Conservation (phyloP, 2,888 invertebrate species). For the Mesodorylaimus sp. region DNA sequence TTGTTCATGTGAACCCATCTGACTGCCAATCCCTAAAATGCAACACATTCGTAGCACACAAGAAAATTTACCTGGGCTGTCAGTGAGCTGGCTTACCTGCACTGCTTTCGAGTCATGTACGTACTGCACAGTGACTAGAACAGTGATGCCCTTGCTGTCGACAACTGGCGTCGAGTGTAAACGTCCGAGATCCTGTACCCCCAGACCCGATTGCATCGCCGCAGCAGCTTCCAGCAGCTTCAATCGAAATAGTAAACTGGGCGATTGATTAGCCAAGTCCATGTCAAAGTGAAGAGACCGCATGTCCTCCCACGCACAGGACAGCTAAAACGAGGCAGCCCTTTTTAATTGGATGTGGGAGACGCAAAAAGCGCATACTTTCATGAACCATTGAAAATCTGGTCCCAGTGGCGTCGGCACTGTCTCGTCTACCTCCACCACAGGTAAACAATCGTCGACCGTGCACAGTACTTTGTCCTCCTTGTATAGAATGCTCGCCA, state of each 20-base stretch:
- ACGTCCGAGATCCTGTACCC: slow-evolving; percentile 81
- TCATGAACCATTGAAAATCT: slow-evolving; percentile 95
- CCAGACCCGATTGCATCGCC: slow-evolving; percentile 54
- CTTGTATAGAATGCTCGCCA: slow-evolving; percentile 77
- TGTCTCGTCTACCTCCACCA: slow-evolving; percentile 87
- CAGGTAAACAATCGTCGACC: slow-evolving; percentile 86
- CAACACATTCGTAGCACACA: background rate
- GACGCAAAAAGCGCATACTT: slow-evolving; percentile 40
- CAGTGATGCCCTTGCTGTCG: slow-evolving; percentile 69
- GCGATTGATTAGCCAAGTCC: slow-evolving; percentile 41
- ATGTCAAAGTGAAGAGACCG: slow-evolving; percentile 74
- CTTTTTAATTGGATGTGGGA: slow-evolving; percentile 2
- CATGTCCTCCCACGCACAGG: slow-evolving; percentile 90
- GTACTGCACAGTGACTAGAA: slow-evolving; percentile 65
- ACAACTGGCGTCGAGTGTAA: slow-evolving; percentile 73
- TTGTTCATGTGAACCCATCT: slow-evolving; percentile 77
- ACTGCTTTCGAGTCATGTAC: slow-evolving; percentile 62
- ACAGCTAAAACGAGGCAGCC: slow-evolving; percentile 43
- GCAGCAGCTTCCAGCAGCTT: slow-evolving; percentile 77
- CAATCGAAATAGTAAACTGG: slow-evolving; percentile 65
- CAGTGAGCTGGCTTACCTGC: slow-evolving; percentile 18
- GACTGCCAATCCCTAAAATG: slow-evolving; percentile 58
- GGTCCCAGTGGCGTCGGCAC: slow-evolving; percentile 69
- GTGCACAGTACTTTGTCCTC: slow-evolving; percentile 89
- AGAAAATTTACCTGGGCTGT: background rate